Evolutionary conservation across 2,797 vertebrate species (phyloP), one percentile per base, ranked within the genome.

Genomic region (Prunella strophiata): DNA sequence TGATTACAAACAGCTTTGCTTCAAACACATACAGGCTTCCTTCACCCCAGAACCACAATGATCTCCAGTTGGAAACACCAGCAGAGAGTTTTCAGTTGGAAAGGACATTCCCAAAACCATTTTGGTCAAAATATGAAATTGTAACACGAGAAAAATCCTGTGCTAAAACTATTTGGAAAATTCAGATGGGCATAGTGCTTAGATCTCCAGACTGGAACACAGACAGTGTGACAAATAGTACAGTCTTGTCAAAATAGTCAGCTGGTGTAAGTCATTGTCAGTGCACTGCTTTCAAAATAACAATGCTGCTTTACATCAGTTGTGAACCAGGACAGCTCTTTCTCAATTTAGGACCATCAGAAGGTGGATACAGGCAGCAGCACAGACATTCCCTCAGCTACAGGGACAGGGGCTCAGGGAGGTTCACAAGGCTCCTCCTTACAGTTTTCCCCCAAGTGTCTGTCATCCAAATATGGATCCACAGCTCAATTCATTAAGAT

Each of bases 1-100:
- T 62, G 54, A 89, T 88, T 85, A 68, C 75, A 74, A 87, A 89
- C 45, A 92, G 72, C 42, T 91, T 92, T 76, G 51, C 71, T 73
- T 79, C 80, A 68, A 82, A 92, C 38, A 71, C 50, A 84, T 29
- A 70, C 4, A 45, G 50, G 59, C 32, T 81, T 78, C 54, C 52
- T 74, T 80, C 78, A 85, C 19, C 34, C 36, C 61, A 80, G 54
- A 82, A 94, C 58, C 18, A 77, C 47, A 88, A 34, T 27, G 47
- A 83, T n/a, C 54, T 80, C 61, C 50, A 82, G 16, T 2, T 83
- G 62, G 45, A 93, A 87, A 85, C n/a, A 87, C 19, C 62, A 95
- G 48, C 78, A 73, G 45, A 71, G 52, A 63, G 21, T 57, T 88
- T 89, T 72, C 79, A 85, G 8, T 48, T 63, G 25, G 58, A 82